Base-by-base conservation (phyloP, 2,888 invertebrate species). In the Xanthorhoe spadicearia region DNA sequence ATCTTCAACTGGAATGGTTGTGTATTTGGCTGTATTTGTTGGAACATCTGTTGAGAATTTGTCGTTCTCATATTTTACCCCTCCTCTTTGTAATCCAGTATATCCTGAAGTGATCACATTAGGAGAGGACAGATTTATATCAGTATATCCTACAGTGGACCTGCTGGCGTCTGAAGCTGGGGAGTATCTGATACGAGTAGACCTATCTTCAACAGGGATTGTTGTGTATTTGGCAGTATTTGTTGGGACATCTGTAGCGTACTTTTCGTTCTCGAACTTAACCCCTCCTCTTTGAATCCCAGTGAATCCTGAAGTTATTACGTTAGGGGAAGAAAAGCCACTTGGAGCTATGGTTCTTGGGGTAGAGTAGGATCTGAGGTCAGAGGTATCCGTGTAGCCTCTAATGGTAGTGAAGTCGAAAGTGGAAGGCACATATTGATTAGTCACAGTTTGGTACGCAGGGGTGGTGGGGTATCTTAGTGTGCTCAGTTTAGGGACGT, bases 61-160 rank as follows among this genome's bases (percentile, higher is more conserved):
- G 23, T 73, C 68, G 38, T 61, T 68, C n/a, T 17, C 58, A 52
- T 32, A 73, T 43, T 73, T 73, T 53, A 69, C 43, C 15, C 68
- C 73, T 58, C 74, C 74, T 74, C 64, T 74, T 66, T 61, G 77
- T 63, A 76, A 56, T 9, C 74, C 75, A 49, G 75, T 72, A 61
- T 70, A 77, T 4, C 75, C 77, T 58, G 72, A 65, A n/a, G 68
- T 68, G 46, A 75, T 71, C 35, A 75, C 58, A 51, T 71, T 75
- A 60, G 75, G 72, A 13, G 74, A 74, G 15, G 74, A 68, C 13
- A 43, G 38, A 43, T 13, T 43, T 13, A 10, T 13, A 43, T 2
- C 13, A 10, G 38, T 43, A 10, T 43, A 43, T 43, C 38, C 38
- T 43, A 43, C 10, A 43, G 38, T 43, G 3, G 38, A 43, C 38